Percentiles rank a stretch among this genome's conserved stretches.
Conservation (phyloP, 2,113 vertebrate species). For the Hippocampus abdominalis region DNA sequence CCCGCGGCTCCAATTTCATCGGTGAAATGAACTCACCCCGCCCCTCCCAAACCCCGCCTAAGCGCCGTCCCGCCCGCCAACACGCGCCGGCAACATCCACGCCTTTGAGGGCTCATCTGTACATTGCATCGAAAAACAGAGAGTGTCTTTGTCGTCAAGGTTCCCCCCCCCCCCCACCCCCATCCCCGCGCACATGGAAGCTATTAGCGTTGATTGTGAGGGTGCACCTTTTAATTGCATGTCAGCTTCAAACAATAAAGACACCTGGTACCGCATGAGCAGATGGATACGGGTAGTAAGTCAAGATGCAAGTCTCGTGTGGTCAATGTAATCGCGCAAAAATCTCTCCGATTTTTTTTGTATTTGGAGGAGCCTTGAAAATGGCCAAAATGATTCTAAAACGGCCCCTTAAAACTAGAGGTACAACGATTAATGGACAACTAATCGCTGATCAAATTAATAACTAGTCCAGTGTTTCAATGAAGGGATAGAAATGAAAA, state of each 20-base stretch:
- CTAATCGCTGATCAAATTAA: too few species aligned
- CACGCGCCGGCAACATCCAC: constrained; percentile 41
- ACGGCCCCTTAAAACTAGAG: too few species aligned
- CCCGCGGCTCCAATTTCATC: constrained; percentile 64
- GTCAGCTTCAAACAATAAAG: constrained; percentile 2
- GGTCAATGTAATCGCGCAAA: too few species aligned
- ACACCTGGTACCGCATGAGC: neutral
- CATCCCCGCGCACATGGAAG: neutral
- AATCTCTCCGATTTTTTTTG: too few species aligned
- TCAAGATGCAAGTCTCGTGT: neutral
- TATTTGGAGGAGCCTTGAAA: too few species aligned
- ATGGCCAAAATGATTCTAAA: too few species aligned
- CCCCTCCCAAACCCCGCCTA: constrained; percentile 6
- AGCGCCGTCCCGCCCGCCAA: constrained; percentile 26
- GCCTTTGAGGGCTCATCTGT: constrained; percentile 51
- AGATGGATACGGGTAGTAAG: neutral
- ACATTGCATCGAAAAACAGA: constrained; percentile 21
- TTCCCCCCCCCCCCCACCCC: too few species aligned
- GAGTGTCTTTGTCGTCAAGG: neutral
- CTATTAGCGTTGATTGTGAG: neutral
- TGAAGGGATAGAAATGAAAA: too few species aligned
- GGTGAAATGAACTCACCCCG: constrained; percentile 24
- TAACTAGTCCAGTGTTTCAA: too few species aligned
- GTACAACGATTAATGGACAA: too few species aligned
- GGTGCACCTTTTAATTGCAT: neutral